phyloP scores from a whole-genome alignment of 2,113 vertebrate species.

The Pollachius pollachius region DNA sequence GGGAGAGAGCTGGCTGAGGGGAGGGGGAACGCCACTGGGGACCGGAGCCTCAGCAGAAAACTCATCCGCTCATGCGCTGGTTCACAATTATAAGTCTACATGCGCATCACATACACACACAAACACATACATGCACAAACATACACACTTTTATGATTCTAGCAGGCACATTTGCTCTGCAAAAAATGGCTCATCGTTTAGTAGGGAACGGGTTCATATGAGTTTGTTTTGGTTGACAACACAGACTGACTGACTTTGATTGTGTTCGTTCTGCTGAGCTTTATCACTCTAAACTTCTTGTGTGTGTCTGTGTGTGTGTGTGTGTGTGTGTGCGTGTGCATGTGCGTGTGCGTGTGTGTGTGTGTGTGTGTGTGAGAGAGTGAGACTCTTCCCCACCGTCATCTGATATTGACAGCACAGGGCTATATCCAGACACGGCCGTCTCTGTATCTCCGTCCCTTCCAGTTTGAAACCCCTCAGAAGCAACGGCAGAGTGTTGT shows the following conservation, averaged over 20 bases:
- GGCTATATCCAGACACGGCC: no score
- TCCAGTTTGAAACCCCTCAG: no score
- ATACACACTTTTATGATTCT: constrained; percentile 39
- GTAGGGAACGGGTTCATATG: no score
- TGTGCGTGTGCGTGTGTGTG: constrained; percentile 6
- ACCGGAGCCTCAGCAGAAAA: constrained; percentile 24
- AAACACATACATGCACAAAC: constrained; percentile 22
- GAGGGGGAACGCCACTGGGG: background rate
- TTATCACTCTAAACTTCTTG: no score
- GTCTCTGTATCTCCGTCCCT: no score
- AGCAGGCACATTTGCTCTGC: constrained; percentile 45
- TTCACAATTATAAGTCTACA: constrained; percentile 57
- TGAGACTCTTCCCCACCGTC: background rate
- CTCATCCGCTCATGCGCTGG: constrained; percentile 48
- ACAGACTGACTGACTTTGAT: no score
- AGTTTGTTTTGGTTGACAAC: no score
- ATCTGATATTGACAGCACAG: background rate
- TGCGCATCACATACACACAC: background rate
- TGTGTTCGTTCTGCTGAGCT: no score
- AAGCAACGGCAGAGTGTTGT: no score
- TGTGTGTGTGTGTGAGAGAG: constrained; percentile 4
- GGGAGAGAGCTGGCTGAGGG: constrained; percentile 22
- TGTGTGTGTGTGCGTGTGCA: background rate
- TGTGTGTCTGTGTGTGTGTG: constrained; percentile 4
- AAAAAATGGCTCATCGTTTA: background rate